Base-by-base conservation (phyloP, 1,140 invertebrate species). In the Drosophila seguyi region DNA sequence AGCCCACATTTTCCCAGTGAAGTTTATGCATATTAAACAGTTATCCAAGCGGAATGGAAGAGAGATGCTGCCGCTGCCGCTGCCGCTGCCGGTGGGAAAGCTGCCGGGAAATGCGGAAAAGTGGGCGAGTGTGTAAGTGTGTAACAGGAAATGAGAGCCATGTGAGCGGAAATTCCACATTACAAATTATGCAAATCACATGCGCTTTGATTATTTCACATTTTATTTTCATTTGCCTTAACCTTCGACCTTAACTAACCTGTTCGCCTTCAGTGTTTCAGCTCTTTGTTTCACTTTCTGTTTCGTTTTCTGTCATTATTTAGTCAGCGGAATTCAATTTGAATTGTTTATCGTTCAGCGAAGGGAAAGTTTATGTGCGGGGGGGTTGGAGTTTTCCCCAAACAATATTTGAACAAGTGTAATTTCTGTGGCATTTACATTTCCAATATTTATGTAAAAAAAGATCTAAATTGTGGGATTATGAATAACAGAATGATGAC, bases 111-210 rank as follows among this genome's bases (percentile, higher is more conserved):
- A 61, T 41, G 38, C 25, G 27, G 34, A 56, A 56, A 34, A 52
- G 42, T 20, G 50, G 29, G 42, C 29, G 39, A 41, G 41, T 29
- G 66, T 44, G 78, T 72, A 69, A 39, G 66, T 44, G 78, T 76
- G 74, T 45, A 55, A 75, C 81, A 75, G 81, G 81, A 84, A 84
- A 84, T 85, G 82, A 85, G 81, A 80, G 82, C 58, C 81, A 86
- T 85, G 81, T 86, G 76, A 84, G 82, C 81, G 81, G 81, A 84
- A 84, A 84, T 84, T 84, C 76, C 77, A 77, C 81, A 84, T 84
- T 81, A 84, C 77, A 84, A 84, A 84, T 84, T 84, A 84, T 84
- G 81, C 82, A 84, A 84, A 84, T 84, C 81, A 76, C 81, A 84
- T 77, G 78, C 81, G 82, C 66, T 85, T 79, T 84, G 81, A 84